Percentiles rank a stretch among this genome's conserved stretches.
Conservation (phyloP, 53 echinoderm and acorn worm genomes). For the Apostichopus leukothele region DNA sequence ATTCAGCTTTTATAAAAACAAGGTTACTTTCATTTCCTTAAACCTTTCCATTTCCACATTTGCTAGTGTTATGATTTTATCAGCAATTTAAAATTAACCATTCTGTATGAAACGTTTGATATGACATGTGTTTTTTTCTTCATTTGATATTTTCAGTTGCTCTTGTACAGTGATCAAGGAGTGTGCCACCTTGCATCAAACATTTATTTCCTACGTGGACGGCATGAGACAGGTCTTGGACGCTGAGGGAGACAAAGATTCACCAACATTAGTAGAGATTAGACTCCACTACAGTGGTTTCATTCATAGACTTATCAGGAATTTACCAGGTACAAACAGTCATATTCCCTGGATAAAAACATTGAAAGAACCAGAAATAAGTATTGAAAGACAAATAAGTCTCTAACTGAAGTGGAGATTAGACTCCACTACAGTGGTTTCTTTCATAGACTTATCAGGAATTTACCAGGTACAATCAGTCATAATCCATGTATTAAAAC, state of each 20-base stretch:
- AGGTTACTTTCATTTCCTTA: no score
- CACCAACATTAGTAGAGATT: conserved; percentile 90
- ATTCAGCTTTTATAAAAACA: no score
- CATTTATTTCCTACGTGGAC: conserved; percentile 85
- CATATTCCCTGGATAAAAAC: neutral
- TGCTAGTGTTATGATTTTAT: no score
- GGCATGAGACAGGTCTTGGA: conserved; percentile 91
- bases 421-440: conserved; percentile 95
- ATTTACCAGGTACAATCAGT: conserved; percentile 57
- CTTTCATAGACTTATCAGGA: conserved; percentile 72
- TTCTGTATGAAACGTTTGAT: no score
- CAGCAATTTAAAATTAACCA: no score
- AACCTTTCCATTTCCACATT: no score
- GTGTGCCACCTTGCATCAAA: conserved; percentile 61
- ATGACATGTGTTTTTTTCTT: neutral
- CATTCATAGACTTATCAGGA: conserved; percentile 80
- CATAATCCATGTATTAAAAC: neutral
- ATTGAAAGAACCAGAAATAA: neutral
- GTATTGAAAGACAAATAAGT: conserved; percentile 7
- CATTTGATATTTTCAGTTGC: conserved; percentile 51
- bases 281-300: conserved; percentile 97
- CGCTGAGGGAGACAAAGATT: conserved; percentile 95
- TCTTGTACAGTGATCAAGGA: conserved; percentile 76
- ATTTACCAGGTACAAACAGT: conserved; percentile 72
- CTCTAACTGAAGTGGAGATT: conserved; percentile 87